Percentiles rank a stretch among this genome's conserved stretches.
Conservation (phyloP, 2,797 vertebrate genomes). For the Huso huso region DNA sequence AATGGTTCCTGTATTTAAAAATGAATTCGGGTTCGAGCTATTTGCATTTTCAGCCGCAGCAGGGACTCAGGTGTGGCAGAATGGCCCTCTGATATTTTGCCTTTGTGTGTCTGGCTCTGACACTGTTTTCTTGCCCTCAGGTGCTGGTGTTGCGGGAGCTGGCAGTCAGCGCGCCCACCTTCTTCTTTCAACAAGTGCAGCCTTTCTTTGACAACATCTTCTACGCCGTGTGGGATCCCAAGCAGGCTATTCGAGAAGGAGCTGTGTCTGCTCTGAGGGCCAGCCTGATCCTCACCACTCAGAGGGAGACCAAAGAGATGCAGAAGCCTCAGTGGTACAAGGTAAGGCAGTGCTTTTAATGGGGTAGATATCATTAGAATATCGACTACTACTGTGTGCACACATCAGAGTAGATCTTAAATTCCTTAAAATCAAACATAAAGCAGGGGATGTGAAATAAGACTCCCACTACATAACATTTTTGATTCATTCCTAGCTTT, state of each 20-base stretch:
- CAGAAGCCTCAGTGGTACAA: conserved; percentile 98
- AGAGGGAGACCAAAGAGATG: conserved; percentile 96
- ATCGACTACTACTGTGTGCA: too few species aligned
- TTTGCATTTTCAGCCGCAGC: too few species aligned
- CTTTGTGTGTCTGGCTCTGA: background rate
- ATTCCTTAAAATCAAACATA: too few species aligned
- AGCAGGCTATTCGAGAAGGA: conserved; percentile 93
- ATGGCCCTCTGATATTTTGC: too few species aligned
- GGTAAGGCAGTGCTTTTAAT: conserved; percentile 51
- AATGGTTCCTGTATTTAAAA: too few species aligned
- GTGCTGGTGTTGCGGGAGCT: conserved; percentile 91
- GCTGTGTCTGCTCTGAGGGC: conserved; percentile 90
- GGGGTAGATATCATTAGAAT: too few species aligned
- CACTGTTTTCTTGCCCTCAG: conserved; percentile 37
- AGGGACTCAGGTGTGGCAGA: too few species aligned
- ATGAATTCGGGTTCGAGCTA: too few species aligned
- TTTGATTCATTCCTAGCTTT: too few species aligned
- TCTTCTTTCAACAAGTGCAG: conserved; percentile 98
- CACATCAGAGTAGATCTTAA: too few species aligned
- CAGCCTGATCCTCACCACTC: conserved; percentile 91
- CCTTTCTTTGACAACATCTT: conserved; percentile 97
- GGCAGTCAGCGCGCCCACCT: conserved; percentile 92
- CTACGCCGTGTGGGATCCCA: conserved; percentile 94
- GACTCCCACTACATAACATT: too few species aligned
- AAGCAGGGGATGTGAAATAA: too few species aligned